phyloP scores from a whole-genome alignment of 2,888 invertebrate genomes.

The Physocephala rufipes region DNA sequence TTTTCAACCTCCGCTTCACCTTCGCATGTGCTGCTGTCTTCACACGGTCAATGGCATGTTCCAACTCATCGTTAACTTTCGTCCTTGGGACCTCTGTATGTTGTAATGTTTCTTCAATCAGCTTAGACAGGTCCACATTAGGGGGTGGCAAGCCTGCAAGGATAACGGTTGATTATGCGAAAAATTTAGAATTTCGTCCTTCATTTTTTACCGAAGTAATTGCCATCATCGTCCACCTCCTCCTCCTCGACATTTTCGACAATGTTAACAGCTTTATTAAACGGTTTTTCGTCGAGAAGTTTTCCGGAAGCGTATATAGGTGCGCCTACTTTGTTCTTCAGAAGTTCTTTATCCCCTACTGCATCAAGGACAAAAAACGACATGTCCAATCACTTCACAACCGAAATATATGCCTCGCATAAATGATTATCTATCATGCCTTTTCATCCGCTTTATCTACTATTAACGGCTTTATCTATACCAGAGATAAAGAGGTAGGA shows the following conservation, averaged over 20 bases:
- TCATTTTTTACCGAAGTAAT: conserved; percentile 49
- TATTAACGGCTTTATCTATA: no score
- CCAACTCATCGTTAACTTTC: conserved; percentile 47
- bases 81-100: conserved; percentile 39
- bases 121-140: conserved; percentile 47
- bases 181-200: not conserved
- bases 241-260: conserved; percentile 40
- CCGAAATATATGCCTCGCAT: no score
- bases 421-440: no score
- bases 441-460: no score
- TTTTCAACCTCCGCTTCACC: conserved; percentile 31
- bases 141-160: conserved; percentile 50
- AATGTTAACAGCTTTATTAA: conserved; percentile 1
- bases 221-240: conserved; percentile 49
- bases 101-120: conserved; percentile 47
- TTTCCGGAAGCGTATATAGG: not conserved
- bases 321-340: conserved; percentile 36
- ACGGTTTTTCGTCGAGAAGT: conserved; percentile 27
- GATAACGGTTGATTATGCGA: not conserved
- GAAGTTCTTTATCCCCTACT: conserved; percentile 54
- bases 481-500: no score
- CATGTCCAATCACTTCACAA: conserved; percentile 49
- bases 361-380: conserved; percentile 59
- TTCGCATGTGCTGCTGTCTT: conserved; percentile 49
- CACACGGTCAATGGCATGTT: conserved; percentile 46